Percentiles rank a stretch among this genome's conserved stretches.
These are phyloP conservation scores for Mercenaria mercenaria DNA, from an alignment of 1,140 invertebrate genomes.

Conservation along the genomic window DNA sequence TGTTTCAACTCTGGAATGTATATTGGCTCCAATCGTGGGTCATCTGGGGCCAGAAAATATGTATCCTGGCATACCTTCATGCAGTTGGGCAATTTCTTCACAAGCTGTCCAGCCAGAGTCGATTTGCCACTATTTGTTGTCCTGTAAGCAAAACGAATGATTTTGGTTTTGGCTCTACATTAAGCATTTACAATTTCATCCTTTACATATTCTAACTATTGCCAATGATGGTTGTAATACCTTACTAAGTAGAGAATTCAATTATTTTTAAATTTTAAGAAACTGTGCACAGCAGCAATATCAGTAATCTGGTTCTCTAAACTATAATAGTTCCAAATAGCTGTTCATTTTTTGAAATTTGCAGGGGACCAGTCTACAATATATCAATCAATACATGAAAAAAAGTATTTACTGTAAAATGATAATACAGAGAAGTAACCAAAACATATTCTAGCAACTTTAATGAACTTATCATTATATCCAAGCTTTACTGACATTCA, in stretches of 20 bases:
- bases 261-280: no score
- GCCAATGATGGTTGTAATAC: neutral
- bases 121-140: slow-evolving; percentile 79
- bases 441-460: no score
- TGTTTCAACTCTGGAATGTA: slow-evolving; percentile 72
- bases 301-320: no score
- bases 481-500: no score
- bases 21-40: slow-evolving; percentile 66
- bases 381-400: no score
- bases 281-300: no score
- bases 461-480: no score
- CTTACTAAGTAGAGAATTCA: neutral
- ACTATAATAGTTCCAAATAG: no score
- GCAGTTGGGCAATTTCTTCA: slow-evolving; percentile 64
- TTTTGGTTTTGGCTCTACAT: neutral
- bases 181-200: neutral
- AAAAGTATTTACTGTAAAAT: no score
- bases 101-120: slow-evolving; percentile 70
- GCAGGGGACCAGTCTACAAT: no score
- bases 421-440: no score
- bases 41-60: slow-evolving; percentile 72
- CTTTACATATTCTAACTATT: neutral
- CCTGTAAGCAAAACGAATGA: slow-evolving; percentile 61
- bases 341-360: no score
- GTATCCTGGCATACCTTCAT: slow-evolving; percentile 71